Base-by-base conservation (phyloP, 2,888 invertebrate species). In the Andrena bucephala region DNA sequence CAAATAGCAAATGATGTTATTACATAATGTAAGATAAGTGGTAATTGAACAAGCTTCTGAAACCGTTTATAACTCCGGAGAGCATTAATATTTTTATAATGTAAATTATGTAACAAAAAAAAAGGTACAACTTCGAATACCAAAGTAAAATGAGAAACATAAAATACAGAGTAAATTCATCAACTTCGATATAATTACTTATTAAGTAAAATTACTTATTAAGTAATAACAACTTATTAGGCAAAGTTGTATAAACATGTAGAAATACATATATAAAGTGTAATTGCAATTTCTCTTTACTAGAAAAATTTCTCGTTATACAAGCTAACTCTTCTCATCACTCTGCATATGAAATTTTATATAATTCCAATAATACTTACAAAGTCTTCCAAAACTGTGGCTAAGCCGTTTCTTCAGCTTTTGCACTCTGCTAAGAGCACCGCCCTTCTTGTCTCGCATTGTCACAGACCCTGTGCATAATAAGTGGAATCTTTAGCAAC, bases 361-460 rank as follows among this genome's bases (percentile, higher is more conserved):
- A 57, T 10, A 74, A 68, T 57, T 52, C 24, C 31, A 42, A 31
- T 6, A 24, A 24, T 88, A 98, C 98, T 98, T 95, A 99, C 98
- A 98, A 95, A 99, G 96, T 96, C 98, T 96, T 94, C 98, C 98
- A 95, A 99, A 98, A 95, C 98, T 98, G 94, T 98, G 97, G 93
- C 98, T 98, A 94, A 99, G 96, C 94, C 98, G 96, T 95, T 98
- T 98, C 95, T 98, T 97, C 93, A 99, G 96, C 95, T 98, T 98
- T 95, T 99, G 98, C 95, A 98, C 97, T 95, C 97, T 96, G 94
- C 97, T 97, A 94, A 98, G 96, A 90, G 98, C 97, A 92, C 98
- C 98, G 90, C 97, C 97, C 94, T 98, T 97, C 95, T 98, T 98
- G 95, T 98, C 98, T 94, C 98, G 96, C 97, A 98, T 97, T 94